Evolutionary conservation across 2,113 vertebrate species (phyloP), one percentile per base, ranked within the genome.

Genomic region (Anhinga rufa): DNA sequence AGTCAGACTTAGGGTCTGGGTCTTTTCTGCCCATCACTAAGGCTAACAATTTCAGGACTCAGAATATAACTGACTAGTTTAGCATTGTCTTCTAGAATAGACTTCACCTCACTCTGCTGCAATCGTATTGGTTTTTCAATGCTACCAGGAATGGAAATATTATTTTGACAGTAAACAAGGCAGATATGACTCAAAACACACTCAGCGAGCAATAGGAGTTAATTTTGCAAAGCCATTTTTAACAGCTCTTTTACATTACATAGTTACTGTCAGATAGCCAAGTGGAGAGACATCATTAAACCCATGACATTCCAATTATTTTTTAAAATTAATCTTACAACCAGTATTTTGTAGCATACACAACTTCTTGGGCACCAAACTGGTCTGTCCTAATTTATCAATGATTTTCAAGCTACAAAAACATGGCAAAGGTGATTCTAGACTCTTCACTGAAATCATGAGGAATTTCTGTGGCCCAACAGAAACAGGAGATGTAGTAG

Each of bases 231-330:
- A 82, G 94, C 90, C 97, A 90, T 93, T 97, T 97, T 95, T 96
- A 97, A 97, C 17, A 14, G 92, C 71, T 95, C 86, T 95, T 93
- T 90, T 93, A 81, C 82, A 96, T 96, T 95, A 95, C 82, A 89
- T 62, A 94, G 93, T 97, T 91, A 90, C 85, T 96, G 94, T 95
- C 95, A 97, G 91, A 96, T 57, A 82, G 95, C 93, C 95, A 97
- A 96, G 93, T 90, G 93, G 91, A 94, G 91, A 96, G 91, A 95
- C 75, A 96, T 93, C 93, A 95, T 96, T 97, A 97, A 95, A 96
- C 68, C 89, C 95, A 91, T 93, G 96, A 97, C 96, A 96, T 95
- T 95, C 92, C 95, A 96, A 93, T 97, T 97, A 97, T 96, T 97
- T 95, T 71, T 96, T 95, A 94, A 96, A 97, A 97, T 95, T 95